A percentile compares a stretch with the other conserved stretches of the same genome.
phyloP scores from a whole-genome alignment of 2,113 vertebrate genomes.

The Eidolon helvum region DNA sequence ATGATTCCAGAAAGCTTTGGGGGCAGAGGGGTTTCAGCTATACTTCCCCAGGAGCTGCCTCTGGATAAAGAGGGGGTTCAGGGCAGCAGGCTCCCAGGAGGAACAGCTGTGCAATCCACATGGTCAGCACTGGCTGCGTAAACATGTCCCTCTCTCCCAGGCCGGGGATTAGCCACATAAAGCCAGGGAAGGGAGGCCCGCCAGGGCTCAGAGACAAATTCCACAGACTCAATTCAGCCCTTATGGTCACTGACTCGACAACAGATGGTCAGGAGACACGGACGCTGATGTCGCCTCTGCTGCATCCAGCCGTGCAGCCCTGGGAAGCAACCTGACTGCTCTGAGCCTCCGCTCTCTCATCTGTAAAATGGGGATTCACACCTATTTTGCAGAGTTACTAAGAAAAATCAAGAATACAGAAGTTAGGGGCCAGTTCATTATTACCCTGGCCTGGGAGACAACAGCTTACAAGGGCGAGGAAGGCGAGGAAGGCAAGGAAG shows the following conservation, averaged over 20 bases:
- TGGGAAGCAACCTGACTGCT: neutral
- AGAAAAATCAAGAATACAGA: neutral
- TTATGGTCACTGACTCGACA: neutral
- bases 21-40: neutral
- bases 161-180: constrained; percentile 41
- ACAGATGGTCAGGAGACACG: neutral
- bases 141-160: neutral
- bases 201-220: neutral
- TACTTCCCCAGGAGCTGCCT: neutral
- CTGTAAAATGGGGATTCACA: rapidly evolving
- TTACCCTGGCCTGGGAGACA: neutral
- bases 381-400: no score
- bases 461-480: neutral
- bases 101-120: neutral
- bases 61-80: neutral
- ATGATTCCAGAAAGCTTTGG: no score
- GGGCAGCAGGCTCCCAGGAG: neutral
- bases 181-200: neutral
- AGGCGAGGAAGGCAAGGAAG: neutral
- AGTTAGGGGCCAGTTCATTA: neutral
- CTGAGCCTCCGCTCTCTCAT: neutral
- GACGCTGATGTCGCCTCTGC: rapidly evolving
- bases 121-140: neutral
- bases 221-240: neutral
- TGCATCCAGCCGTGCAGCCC: neutral